phyloP scores from a whole-genome alignment of 2,113 vertebrate genomes.

The Rhodinocichla rosea region DNA sequence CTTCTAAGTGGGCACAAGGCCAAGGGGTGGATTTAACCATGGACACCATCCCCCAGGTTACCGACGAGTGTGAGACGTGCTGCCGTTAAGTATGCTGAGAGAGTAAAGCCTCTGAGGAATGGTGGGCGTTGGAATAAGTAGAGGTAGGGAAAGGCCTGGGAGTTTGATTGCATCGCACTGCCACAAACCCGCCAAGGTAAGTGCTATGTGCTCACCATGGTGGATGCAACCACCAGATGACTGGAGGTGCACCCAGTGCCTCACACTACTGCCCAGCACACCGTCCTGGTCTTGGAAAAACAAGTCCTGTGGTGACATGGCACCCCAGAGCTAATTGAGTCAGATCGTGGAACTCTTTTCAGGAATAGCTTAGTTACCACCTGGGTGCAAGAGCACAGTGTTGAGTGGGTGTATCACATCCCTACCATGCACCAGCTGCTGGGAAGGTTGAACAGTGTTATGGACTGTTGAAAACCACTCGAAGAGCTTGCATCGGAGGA shows the following conservation, averaged over 20 bases:
- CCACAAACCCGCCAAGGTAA: not conserved
- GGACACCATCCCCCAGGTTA: not conserved
- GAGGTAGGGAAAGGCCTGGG: not conserved
- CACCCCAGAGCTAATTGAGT: not conserved
- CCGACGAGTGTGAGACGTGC: not conserved
- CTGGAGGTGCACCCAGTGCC: not conserved
- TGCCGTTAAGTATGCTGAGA: not conserved
- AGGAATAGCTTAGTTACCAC: not conserved
- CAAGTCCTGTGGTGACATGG: not conserved
- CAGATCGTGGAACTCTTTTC: not conserved
- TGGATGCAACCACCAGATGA: not conserved
- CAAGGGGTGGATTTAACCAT: not conserved
- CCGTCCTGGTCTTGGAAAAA: not conserved
- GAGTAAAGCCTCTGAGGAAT: not conserved
- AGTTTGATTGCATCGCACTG: not conserved
- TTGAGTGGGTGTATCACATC: not conserved
- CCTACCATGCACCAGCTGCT: not conserved
- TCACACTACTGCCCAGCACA: not conserved
- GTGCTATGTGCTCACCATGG: not conserved
- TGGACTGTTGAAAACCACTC: not conserved
- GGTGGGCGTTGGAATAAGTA: not conserved
- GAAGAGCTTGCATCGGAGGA: not conserved
- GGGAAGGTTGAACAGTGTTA: not conserved
- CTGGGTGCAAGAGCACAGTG: not conserved
- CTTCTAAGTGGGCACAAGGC: not conserved